Conservation (phyloP, 2,113 vertebrate genomes). For the Centropus unirufus region DNA sequence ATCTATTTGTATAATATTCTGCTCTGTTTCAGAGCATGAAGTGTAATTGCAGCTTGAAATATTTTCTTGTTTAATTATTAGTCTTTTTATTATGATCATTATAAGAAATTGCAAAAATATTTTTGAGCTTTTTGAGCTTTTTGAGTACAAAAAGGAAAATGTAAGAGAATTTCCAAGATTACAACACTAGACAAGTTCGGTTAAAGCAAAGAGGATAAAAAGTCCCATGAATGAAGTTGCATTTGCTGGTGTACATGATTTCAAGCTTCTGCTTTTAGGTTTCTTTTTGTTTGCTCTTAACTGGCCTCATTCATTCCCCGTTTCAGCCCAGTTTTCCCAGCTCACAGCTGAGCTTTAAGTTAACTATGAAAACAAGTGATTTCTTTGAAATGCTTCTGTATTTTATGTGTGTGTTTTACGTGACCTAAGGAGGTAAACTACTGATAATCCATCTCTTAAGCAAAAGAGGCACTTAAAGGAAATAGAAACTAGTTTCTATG, state of each 20-base stretch:
- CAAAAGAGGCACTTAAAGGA: conserved; percentile 20
- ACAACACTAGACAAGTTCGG: not conserved
- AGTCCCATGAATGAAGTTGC: not conserved
- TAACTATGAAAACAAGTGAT: conserved; percentile 21
- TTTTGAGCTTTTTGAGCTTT: not conserved
- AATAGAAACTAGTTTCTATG: conserved; percentile 54
- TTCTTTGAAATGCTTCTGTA: conserved; percentile 26
- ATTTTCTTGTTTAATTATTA: not conserved
- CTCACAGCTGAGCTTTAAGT: not conserved
- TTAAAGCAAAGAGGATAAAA: not conserved
- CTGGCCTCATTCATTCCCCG: not conserved
- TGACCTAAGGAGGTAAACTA: not conserved
- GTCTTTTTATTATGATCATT: not conserved
- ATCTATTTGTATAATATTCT: not conserved
- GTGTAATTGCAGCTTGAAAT: not conserved
- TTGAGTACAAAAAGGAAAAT: not conserved
- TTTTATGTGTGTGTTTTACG: not conserved
- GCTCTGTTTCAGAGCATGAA: not conserved
- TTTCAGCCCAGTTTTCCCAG: not conserved
- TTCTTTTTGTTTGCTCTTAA: not conserved
- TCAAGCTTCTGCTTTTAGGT: not conserved
- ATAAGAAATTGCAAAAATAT: not conserved
- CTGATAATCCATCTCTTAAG: conserved; percentile 23
- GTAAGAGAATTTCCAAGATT: not conserved
- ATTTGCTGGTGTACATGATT: not conserved